Evolutionary conservation across 2,797 vertebrate genomes (phyloP).

Genomic region (Picus viridis): DNA sequence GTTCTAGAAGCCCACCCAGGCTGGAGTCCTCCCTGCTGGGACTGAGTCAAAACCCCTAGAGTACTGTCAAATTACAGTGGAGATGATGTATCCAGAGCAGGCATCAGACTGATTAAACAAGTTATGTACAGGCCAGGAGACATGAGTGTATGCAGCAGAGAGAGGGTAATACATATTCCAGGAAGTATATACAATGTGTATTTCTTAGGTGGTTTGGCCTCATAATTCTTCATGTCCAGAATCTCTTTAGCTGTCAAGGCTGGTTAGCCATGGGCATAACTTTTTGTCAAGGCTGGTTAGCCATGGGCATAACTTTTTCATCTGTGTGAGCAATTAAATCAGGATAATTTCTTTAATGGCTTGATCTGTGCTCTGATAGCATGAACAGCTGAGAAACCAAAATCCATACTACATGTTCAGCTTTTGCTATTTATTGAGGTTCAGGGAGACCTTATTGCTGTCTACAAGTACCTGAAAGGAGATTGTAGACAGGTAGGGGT

Average conservation of each 20-base stretch:
- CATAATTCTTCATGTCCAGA: neutral
- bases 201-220: neutral
- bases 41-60: neutral
- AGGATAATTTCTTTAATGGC: neutral
- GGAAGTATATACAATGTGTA: neutral
- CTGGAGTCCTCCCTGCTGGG: neutral
- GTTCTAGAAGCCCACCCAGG: neutral
- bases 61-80: neutral
- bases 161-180: neutral
- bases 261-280: neutral
- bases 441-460: too few species aligned
- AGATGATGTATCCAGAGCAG: neutral
- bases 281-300: neutral
- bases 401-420: fast-evolving
- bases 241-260: neutral
- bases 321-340: neutral
- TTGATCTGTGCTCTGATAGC: neutral
- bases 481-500: too few species aligned
- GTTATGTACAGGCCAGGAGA: neutral
- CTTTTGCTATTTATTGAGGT: neutral
- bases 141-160: neutral
- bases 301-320: neutral
- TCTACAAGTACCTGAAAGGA: too few species aligned
- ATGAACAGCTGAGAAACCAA: neutral
- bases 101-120: neutral